Base-by-base conservation (phyloP, 2,113 vertebrate species). In the Gallinago paraguaiae region DNA sequence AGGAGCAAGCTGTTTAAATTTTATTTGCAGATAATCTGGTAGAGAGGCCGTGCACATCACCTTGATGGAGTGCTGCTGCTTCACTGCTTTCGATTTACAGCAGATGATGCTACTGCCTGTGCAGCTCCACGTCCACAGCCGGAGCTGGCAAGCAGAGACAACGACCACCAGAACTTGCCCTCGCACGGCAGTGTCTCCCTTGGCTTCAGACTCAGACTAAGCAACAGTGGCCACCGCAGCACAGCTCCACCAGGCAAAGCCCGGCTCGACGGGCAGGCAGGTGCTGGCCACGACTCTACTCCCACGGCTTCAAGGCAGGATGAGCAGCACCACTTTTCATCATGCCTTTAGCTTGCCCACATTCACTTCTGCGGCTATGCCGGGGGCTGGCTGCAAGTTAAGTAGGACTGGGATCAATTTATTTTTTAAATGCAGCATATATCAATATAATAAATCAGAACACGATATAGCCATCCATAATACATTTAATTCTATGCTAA, bases 151-250 rank as follows among this genome's bases (percentile, higher is more conserved):
- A 37, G 25, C 30, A 53, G 19, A 33, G 63, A 14, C 16, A 64
- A 14, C 3, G 5, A 17, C 8, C n/a, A 19, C 17, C 41, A 86
- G 43, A 37, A 39, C 23, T 53, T 46, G 27, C 9, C 16, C n/a
- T 10, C 6, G 9, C 23, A 54, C 19, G 43, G 57, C 28, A 12
- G 17, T 1, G 2, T 20, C 17, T 76, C 50, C 31, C 45, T 6
- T 8, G 39, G 23, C 15, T 43, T 9, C 2, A n/a, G 12, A 18
- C 8, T 8, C 27, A 39, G 48, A 12, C 0, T 10, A 25, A 67
- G 56, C 30, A 25, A 46, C 41, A 35, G 41, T 17, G 35, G 46
- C 14, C 16, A 16, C 0, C 0, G 0, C n/a, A 71, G 72, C 28
- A 20, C 10, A 2, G 3, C 0, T 1, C 8, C 2, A 2, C 31